Evolutionary conservation across 2,888 invertebrate genomes (phyloP).

Genomic region (Eilema depressum): DNA sequence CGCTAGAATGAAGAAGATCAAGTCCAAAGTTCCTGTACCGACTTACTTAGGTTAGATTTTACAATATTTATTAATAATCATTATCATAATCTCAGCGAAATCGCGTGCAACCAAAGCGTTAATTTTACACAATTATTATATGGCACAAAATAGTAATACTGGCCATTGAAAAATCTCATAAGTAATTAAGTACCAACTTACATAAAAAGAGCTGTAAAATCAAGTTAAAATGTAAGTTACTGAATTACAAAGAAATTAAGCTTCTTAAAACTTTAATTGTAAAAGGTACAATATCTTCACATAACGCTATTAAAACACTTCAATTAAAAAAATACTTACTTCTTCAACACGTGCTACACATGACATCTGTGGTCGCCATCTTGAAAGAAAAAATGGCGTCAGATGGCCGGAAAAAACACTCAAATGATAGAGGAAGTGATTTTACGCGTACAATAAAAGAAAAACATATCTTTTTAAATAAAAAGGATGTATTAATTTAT

Average conservation of each 20-base stretch:
- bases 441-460: constrained; percentile 79
- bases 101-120: no score
- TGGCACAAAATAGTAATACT: no score
- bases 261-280: constrained; percentile 16
- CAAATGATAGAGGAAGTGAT: constrained; percentile 84
- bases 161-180: no score
- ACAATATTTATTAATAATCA: no score
- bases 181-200: no score
- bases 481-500: constrained; percentile 85
- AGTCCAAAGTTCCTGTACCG: no score
- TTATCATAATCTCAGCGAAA: no score
- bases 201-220: neutral
- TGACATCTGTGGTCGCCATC: constrained; percentile 75
- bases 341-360: constrained; percentile 71
- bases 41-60: no score
- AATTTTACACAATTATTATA: neutral
- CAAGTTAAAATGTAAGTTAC: no score
- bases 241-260: neutral
- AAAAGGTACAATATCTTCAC: constrained; percentile 30
- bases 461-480: constrained; percentile 70
- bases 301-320: constrained; percentile 26
- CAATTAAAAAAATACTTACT: constrained; percentile 47
- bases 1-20: no score
- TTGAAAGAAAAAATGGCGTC: constrained; percentile 76
- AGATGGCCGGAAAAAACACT: constrained; percentile 76